Evolutionary conservation across 2,113 vertebrate genomes (phyloP), one percentile per base, ranked within the genome.

Genomic region (Odocoileus hemionus): DNA sequence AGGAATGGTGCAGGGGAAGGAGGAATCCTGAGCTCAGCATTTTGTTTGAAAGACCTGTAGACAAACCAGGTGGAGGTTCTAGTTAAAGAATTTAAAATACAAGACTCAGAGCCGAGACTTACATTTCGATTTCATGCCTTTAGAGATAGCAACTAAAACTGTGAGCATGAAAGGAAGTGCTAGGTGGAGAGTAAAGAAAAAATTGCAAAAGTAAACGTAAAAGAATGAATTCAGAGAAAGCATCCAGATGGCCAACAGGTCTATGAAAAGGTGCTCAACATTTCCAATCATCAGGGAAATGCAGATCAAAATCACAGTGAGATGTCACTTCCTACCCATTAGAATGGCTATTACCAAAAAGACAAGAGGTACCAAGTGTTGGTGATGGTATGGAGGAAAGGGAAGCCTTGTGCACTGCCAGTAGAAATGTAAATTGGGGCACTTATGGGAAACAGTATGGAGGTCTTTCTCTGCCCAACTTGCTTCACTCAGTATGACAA

Each of bases 181-280:
- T n/a, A 45, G 21, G 25, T 43, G 4, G 54, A 36, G 3, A 36
- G 7, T 11, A 36, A 92, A 86, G 78, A 93, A 54, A 84, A 61
- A 60, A 64, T 21, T 30, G 15, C 76, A 50, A 14, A 21, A 28
- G 14, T 19, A 17, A 96, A 45, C 0, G 1, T 28, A 17, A 17
- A 55, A 80, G n/a, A 96, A 54, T 23, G 89, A 86, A 54, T 86
- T 58, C 54, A 76, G 80, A 83, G 21, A 36, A 83, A 36, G 12
- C 12, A 55, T 36, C 33, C 50, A 36, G 33, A 9, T 25, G 33
- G 47, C 33, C 50, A 55, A 83, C 33, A 5, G 12, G n/a, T 36
- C 33, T 36, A 14, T 55, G 80, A 55, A 36, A 55, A 55, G 2
- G 2, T 1, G 2, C 4, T 1, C 30, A 7, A 4, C 7, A 0